Evolutionary conservation across 1,140 invertebrate species (phyloP).

Genomic region (Dreissena rostriformis): DNA sequence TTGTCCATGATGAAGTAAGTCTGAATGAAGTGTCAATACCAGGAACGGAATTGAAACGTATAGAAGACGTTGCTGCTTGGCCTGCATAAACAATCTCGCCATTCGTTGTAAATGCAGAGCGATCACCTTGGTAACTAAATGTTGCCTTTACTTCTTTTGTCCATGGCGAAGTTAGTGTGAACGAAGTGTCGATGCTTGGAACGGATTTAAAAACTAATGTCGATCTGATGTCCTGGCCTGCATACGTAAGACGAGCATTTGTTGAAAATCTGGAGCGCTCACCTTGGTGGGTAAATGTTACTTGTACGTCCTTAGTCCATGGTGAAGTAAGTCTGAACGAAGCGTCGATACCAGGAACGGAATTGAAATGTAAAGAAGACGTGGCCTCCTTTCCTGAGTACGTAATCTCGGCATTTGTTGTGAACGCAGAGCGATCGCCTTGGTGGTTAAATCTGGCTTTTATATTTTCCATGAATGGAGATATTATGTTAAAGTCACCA

Average conservation of each 20-base stretch:
- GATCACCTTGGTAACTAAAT: too few species aligned
- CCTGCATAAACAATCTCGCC: too few species aligned
- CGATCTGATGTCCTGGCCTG: too few species aligned
- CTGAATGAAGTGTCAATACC: too few species aligned
- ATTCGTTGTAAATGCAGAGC: too few species aligned
- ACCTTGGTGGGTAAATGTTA: not conserved
- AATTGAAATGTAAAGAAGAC: not conserved
- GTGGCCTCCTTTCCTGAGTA: constrained; percentile 12
- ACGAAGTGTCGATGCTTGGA: too few species aligned
- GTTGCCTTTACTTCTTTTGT: constrained; percentile 23
- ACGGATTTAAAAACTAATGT: too few species aligned
- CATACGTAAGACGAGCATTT: too few species aligned
- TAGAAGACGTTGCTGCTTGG: too few species aligned
- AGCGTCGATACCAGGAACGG: constrained; percentile 1
- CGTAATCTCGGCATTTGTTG: not conserved
- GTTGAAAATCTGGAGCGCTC: too few species aligned
- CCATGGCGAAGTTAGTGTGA: not conserved
- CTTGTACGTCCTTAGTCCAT: constrained; percentile 13
- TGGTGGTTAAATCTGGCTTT: constrained; percentile 29
- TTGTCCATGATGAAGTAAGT: constrained; percentile 7
- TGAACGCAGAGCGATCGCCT: not conserved
- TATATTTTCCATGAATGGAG: constrained; percentile 25
- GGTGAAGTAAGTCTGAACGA: constrained; percentile 14
- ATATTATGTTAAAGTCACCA: constrained; percentile 16
- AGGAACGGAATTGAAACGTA: too few species aligned